Evolutionary conservation across 2,797 vertebrate species (phyloP).

Genomic region (Ceryle rudis): DNA sequence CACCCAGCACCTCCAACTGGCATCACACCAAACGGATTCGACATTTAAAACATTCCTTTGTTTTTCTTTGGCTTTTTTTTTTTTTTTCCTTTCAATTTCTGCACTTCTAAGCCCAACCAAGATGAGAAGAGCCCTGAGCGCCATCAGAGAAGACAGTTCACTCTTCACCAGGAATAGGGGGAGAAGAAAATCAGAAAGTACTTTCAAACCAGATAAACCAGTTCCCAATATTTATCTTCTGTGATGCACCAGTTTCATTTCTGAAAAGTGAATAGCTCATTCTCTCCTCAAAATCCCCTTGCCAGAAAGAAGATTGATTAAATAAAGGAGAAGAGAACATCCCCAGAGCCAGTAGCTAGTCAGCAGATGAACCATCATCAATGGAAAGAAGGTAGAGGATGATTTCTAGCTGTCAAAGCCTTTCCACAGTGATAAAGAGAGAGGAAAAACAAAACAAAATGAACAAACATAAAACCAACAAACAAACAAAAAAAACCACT

Average conservation of each 20-base stretch:
- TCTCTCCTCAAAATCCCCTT: neutral
- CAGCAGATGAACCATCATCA: neutral
- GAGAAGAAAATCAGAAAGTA: neutral
- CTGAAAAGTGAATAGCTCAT: neutral
- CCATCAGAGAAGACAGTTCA: neutral
- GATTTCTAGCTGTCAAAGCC: neutral
- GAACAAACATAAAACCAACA: too few species aligned
- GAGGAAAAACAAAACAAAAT: accelerated
- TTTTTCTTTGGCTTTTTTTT: neutral
- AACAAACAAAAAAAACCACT: neutral
- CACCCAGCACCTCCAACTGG: slow-evolving; percentile 19
- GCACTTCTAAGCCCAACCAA: neutral
- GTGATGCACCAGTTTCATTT: slow-evolving; percentile 11
- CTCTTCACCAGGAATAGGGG: neutral
- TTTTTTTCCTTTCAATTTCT: neutral
- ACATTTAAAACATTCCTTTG: slow-evolving; percentile 8
- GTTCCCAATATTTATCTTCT: slow-evolving; percentile 58
- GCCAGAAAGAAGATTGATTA: neutral
- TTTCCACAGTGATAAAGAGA: neutral
- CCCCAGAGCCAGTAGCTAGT: neutral
- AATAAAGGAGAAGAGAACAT: neutral
- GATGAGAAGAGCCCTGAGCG: neutral
- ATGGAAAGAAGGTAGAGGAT: neutral
- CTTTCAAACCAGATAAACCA: slow-evolving; percentile 53
- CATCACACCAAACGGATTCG: slow-evolving; percentile 3